A percentile compares a stretch with the other conserved stretches of the same genome.
Evolutionary conservation across 2,113 vertebrate genomes (phyloP).

Genomic region (Orcinus orca): DNA sequence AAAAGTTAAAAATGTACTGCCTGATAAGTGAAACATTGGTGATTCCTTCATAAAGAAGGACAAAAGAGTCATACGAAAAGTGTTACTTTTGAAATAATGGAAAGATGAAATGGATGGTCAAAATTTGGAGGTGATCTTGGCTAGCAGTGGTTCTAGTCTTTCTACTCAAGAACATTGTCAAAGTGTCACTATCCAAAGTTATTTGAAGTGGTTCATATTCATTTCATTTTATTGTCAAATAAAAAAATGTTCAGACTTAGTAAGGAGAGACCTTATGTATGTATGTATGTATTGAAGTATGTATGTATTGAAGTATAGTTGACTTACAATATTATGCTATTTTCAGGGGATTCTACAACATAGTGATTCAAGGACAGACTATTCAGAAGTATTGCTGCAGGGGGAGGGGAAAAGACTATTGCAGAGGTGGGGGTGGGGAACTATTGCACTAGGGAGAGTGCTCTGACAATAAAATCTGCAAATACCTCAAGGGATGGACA

Average conservation of each 20-base stretch:
- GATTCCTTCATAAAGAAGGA: background rate
- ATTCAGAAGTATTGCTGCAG: background rate
- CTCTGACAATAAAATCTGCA: background rate
- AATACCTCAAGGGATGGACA: background rate
- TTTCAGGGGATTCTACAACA: background rate
- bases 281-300: background rate
- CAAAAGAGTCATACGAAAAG: background rate
- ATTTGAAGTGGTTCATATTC: background rate
- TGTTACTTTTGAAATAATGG: background rate
- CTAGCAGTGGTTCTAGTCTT: background rate
- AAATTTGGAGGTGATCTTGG: background rate
- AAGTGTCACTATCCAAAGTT: background rate
- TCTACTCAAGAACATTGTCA: slow-evolving; percentile 3
- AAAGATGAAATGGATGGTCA: slow-evolving; percentile 25
- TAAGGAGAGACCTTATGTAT: background rate
- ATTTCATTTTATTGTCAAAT: background rate
- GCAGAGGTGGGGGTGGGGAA: accelerated
- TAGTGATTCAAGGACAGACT: background rate
- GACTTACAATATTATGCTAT: background rate
- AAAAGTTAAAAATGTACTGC: background rate
- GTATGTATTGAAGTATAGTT: background rate
- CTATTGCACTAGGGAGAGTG: background rate
- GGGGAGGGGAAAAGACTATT: background rate
- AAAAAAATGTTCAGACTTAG: background rate
- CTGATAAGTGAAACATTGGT: background rate